Percentiles rank a stretch among this genome's conserved stretches.
phyloP scores from a whole-genome alignment of 2,888 invertebrate species.

The Megalurothrips usitatus region DNA sequence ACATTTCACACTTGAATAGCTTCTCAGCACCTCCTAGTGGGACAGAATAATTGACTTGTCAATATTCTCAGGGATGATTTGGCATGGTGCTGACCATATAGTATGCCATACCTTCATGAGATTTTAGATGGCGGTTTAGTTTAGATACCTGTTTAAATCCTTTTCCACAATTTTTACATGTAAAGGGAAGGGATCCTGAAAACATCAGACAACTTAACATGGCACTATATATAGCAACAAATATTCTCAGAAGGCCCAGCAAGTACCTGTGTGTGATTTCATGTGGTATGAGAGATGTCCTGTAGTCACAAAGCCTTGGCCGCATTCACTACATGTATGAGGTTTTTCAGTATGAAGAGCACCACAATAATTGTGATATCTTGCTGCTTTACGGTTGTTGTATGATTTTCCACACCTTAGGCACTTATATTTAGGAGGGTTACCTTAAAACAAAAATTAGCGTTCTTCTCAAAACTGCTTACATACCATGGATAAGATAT shows the following conservation, averaged over 20 bases:
- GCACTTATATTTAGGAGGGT: background rate
- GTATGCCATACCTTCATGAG: background rate
- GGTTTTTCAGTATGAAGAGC: background rate
- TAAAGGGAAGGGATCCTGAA: background rate
- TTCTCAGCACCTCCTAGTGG: background rate
- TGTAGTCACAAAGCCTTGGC: slow-evolving; percentile 1
- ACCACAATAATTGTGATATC: background rate
- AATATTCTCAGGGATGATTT: background rate
- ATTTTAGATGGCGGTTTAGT: background rate
- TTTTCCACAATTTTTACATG: background rate
- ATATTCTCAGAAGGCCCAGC: background rate
- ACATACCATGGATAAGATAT: too few species aligned
- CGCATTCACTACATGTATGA: background rate
- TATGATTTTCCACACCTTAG: background rate
- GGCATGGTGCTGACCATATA: too few species aligned
- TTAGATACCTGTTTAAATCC: slow-evolving; percentile 1
- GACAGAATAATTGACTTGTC: background rate
- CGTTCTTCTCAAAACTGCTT: background rate
- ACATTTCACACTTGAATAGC: background rate
- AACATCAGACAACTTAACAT: background rate
- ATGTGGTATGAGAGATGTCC: background rate
- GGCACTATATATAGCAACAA: background rate
- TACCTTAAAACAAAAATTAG: background rate
- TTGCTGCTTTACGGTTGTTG: background rate
- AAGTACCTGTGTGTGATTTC: background rate